These are phyloP conservation scores for Cyphomyrus discorhynchus DNA, from an alignment of 2,113 vertebrate genomes.

Conservation along the genomic window DNA sequence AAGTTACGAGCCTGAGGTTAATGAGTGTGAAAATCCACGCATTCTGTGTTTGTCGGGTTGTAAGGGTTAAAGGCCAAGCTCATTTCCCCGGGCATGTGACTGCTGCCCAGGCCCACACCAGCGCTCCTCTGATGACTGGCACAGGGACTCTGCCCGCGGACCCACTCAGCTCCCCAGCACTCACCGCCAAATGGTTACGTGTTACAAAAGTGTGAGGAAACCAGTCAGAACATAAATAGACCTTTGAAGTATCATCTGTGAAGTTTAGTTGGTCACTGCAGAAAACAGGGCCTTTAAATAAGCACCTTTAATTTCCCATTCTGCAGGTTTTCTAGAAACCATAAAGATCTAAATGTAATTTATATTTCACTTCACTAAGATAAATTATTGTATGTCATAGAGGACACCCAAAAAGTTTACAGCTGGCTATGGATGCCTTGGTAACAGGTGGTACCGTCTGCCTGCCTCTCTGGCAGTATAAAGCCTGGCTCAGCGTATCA, in stretches of 20 bases:
- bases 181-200: not conserved
- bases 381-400: not conserved
- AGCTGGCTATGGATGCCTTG: conserved; percentile 13
- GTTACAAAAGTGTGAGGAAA: conserved; percentile 21
- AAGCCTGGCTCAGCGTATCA: conserved; percentile 22
- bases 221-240: conserved; percentile 46
- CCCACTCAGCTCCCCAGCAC: too few species aligned
- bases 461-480: conserved; percentile 27
- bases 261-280: conserved; percentile 30
- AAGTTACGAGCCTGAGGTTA: too few species aligned
- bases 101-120: too few species aligned
- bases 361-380: conserved; percentile 43
- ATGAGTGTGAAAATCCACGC: too few species aligned
- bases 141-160: too few species aligned
- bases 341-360: not conserved
- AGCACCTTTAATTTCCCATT: conserved; percentile 42
- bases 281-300: not conserved
- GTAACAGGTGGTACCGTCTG: conserved; percentile 35
- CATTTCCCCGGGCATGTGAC: too few species aligned
- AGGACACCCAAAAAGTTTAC: conserved; percentile 12
- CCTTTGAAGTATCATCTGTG: conserved; percentile 39
- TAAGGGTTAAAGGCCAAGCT: too few species aligned
- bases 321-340: conserved; percentile 29
- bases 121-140: too few species aligned
- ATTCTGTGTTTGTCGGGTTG: too few species aligned